These are phyloP conservation scores for Meghimatium bilineatum DNA, from an alignment of 2,888 invertebrate species.

Conservation along the genomic window DNA sequence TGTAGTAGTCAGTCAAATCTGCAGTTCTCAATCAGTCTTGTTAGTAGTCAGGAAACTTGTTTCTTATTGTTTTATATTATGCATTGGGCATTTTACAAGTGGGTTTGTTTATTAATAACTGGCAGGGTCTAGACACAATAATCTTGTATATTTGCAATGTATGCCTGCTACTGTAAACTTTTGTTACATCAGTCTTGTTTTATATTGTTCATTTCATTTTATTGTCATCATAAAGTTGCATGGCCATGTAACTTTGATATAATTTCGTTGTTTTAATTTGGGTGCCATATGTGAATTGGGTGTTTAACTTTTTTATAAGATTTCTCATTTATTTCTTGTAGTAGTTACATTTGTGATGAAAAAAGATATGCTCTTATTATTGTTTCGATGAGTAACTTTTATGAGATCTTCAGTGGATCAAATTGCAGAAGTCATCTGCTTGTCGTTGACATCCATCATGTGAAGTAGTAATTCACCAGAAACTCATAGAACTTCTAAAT, in stretches of 20 bases:
- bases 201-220: not conserved
- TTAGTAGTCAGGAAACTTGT: not conserved
- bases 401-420: not conserved
- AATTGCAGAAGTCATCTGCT: not conserved
- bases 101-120: not conserved
- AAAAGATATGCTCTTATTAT: too few species aligned
- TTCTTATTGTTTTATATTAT: not conserved
- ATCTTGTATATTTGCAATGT: not conserved
- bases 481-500: too few species aligned
- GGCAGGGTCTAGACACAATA: not conserved
- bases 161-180: not conserved
- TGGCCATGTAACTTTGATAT: not conserved
- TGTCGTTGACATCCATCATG: too few species aligned
- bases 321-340: not conserved
- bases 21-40: too few species aligned
- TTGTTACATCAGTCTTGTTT: not conserved
- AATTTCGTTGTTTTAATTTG: not conserved
- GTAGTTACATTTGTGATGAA: not conserved
- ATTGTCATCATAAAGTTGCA: not conserved
- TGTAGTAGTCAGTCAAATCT: too few species aligned
- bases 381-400: not conserved
- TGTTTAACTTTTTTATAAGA: not conserved
- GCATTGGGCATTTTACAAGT: not conserved
- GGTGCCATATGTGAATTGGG: conserved; percentile 14
- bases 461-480: too few species aligned